These are phyloP conservation scores for Tetraodon nigroviridis DNA, from an alignment of 2,113 vertebrate species.

Conservation along the genomic window DNA sequence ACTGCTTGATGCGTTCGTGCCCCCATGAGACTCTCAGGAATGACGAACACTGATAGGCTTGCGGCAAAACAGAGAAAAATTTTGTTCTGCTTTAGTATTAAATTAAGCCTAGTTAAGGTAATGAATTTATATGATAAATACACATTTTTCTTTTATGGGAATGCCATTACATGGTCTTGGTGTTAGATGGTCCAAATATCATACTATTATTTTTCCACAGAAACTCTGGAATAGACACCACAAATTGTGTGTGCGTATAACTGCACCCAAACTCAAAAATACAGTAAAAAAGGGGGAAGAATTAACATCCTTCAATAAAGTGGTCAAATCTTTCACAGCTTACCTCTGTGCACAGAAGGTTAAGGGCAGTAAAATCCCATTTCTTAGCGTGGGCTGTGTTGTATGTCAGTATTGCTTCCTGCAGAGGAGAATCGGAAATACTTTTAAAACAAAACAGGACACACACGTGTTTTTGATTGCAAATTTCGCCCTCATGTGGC, in stretches of 20 bases:
- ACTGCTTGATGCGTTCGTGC: constrained; percentile 50
- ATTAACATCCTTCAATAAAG: neutral
- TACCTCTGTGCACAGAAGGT: constrained; percentile 86
- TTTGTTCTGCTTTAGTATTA: constrained; percentile 15
- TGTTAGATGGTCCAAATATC: too few species aligned
- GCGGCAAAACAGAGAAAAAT: constrained; percentile 43
- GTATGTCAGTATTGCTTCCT: constrained; percentile 94
- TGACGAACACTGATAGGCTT: constrained; percentile 48
- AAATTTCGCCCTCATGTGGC: constrained; percentile 65
- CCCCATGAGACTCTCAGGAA: constrained; percentile 49
- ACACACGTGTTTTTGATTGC: too few species aligned
- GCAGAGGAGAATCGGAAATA: constrained; percentile 13
- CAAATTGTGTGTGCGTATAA: too few species aligned
- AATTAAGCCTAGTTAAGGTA: neutral
- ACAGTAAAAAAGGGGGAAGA: too few species aligned
- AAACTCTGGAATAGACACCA: too few species aligned
- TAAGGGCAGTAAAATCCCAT: constrained; percentile 94
- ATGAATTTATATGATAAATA: too few species aligned
- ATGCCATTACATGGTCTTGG: too few species aligned
- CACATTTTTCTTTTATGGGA: too few species aligned
- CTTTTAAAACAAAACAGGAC: neutral
- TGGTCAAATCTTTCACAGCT: constrained; percentile 52
- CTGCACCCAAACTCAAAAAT: too few species aligned
- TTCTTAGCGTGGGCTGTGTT: constrained; percentile 87
- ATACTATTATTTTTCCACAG: neutral